Base-by-base conservation (phyloP, 2,888 invertebrate genomes). In the Drosophila emarginata region DNA sequence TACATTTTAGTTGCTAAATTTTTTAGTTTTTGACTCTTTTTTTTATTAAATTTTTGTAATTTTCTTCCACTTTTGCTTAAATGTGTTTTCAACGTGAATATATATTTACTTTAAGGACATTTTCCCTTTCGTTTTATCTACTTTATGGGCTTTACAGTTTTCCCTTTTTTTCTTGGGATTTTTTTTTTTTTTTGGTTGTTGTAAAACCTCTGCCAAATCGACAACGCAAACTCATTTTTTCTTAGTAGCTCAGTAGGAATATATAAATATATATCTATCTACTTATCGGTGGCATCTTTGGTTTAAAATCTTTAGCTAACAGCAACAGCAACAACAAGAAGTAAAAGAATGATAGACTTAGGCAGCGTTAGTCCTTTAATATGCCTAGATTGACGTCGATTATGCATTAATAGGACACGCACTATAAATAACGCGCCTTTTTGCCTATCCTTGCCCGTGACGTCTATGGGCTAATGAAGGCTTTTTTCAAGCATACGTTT, bases 301-400 rank as follows among this genome's bases (percentile, higher is more conserved):
- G 71, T 71, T 71, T 71, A 71, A 71, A 71, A 71, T 71, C 67
- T 60, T 50, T 7, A 18, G 59, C 36, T 52, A 72, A 72, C 65
- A 64, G 50, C 51, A 32, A 64, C 37, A 58, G 11, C 45, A 50
- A 45, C n/a, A 32, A 4, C 40, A 54, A 26, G 28, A 51, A 58
- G 21, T 26, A 40, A 64, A 64, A 64, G 54, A 37, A 54, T 52
- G 56, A 64, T 40, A 61, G 75, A 71, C 61, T 72, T 74, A 67
- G 75, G 62, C 74, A 70, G 70, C 79, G 80, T 82, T 87, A 72
- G 80, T 79, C 81, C 74, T 79, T 88, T 81, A 86, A 81, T 81
- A 86, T 88, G 88, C 72, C 80, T 80, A 83, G 82, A 83, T 83
- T 83, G 82, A 88, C 84, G 88, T 80, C 88, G 82, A 83, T 83